These are phyloP conservation scores for Pygoscelis antarcticus DNA, from an alignment of 2,113 vertebrate genomes.

Conservation along the genomic window DNA sequence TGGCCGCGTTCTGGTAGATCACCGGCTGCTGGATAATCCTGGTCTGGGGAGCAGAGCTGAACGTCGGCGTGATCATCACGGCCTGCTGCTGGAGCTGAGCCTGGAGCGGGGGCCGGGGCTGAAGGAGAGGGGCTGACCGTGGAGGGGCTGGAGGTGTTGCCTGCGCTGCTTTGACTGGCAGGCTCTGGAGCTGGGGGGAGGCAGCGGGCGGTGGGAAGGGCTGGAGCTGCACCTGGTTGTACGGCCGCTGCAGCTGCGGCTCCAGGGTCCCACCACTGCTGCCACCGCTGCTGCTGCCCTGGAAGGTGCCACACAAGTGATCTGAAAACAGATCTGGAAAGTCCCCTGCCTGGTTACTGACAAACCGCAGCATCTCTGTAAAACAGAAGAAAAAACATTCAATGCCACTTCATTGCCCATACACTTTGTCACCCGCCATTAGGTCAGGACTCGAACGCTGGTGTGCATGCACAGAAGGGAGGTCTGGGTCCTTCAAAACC, in stretches of 20 bases:
- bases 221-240: conserved; percentile 66
- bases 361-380: conserved; percentile 97
- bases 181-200: conserved; percentile 69
- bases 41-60: conserved; percentile 84
- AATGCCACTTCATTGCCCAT: not conserved
- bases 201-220: conserved; percentile 35
- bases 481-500: not conserved
- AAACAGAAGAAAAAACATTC: not conserved
- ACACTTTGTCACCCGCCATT: not conserved
- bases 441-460: rapidly evolving
- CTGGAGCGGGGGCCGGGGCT: conserved; percentile 84
- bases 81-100: conserved; percentile 83
- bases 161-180: conserved; percentile 59
- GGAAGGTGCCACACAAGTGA: conserved; percentile 72
- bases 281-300: not conserved
- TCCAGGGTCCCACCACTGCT: conserved; percentile 14
- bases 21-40: conserved; percentile 93
- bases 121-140: conserved; percentile 79
- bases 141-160: conserved; percentile 33
- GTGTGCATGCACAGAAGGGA: rapidly evolving
- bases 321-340: conserved; percentile 94
- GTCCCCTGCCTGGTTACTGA: conserved; percentile 94
- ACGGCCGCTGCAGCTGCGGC: conserved; percentile 40
- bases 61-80: conserved; percentile 87
- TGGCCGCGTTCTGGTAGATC: conserved; percentile 89